These are phyloP conservation scores for Pantherophis vulpinus DNA, from an alignment of 2,797 vertebrate genomes.

Conservation along the genomic window DNA sequence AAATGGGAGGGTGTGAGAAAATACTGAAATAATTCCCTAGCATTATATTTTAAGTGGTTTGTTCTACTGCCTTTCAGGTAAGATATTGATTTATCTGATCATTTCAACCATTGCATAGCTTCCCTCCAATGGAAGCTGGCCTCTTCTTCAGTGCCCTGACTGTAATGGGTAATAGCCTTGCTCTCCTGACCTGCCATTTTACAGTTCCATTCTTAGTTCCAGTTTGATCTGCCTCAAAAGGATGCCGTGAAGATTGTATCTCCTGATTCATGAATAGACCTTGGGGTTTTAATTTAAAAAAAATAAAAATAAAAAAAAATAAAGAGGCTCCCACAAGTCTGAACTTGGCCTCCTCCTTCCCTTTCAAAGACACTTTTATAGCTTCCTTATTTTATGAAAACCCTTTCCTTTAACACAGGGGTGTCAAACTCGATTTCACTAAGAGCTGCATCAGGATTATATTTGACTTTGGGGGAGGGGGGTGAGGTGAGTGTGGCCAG, in stretches of 20 bases:
- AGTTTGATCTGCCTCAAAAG: not conserved
- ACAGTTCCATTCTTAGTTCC: not conserved
- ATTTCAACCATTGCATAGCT: not conserved
- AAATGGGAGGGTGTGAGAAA: not conserved
- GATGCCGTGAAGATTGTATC: not conserved
- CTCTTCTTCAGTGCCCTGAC: not conserved
- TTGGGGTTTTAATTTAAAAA: not conserved
- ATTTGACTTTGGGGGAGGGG: too few relatives aligned
- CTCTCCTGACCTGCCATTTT: not conserved
- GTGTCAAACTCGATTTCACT: too few relatives aligned
- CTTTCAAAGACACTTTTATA: not conserved
- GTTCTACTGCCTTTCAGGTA: not conserved
- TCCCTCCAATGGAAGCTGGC: not conserved
- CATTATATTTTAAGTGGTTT: not conserved
- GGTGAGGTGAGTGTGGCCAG: accelerated
- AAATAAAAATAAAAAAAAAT: not conserved
- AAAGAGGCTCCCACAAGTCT: not conserved
- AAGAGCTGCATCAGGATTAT: not conserved
- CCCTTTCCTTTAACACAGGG: not conserved
- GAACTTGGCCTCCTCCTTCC: not conserved
- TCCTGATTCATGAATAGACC: not conserved
- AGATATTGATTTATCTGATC: not conserved
- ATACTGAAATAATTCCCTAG: not conserved
- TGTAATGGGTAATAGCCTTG: not conserved
- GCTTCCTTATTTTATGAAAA: not conserved